Conservation (phyloP, 2,888 invertebrate genomes). For the Rotaria magnacalcarata region DNA sequence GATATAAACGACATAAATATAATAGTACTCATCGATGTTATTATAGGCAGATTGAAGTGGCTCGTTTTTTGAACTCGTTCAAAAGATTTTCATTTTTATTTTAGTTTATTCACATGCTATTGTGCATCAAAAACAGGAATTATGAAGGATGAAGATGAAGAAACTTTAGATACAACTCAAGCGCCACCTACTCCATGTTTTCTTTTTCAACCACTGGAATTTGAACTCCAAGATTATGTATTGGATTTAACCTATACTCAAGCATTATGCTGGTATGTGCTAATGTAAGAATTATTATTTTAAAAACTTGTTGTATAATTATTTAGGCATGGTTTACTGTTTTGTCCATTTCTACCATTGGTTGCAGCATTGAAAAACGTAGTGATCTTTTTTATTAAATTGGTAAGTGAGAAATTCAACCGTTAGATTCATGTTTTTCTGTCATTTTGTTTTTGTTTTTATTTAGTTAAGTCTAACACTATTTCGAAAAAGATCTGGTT, state of each 20-base stretch:
- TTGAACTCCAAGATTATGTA: conserved; percentile 23
- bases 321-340: conserved; percentile 27
- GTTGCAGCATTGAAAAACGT: conserved; percentile 2
- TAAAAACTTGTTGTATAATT: neutral
- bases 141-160: neutral
- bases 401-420: neutral
- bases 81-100: neutral
- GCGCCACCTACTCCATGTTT: neutral
- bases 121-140: neutral
- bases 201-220: neutral
- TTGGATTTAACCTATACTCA: conserved; percentile 17
- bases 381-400: neutral
- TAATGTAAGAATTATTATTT: neutral
- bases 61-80: neutral
- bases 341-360: conserved; percentile 28
- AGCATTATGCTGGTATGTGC: neutral
- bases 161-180: neutral
- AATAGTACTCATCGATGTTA: too few relatives aligned
- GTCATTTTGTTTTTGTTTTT: neutral
- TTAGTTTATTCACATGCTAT: neutral
- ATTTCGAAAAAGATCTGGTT: neutral
- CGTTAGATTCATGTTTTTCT: too few relatives aligned
- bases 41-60: too few relatives aligned
- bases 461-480: neutral
- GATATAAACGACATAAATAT: too few relatives aligned